phyloP scores from a whole-genome alignment of 2,888 invertebrate genomes.

The Apamea sordens region DNA sequence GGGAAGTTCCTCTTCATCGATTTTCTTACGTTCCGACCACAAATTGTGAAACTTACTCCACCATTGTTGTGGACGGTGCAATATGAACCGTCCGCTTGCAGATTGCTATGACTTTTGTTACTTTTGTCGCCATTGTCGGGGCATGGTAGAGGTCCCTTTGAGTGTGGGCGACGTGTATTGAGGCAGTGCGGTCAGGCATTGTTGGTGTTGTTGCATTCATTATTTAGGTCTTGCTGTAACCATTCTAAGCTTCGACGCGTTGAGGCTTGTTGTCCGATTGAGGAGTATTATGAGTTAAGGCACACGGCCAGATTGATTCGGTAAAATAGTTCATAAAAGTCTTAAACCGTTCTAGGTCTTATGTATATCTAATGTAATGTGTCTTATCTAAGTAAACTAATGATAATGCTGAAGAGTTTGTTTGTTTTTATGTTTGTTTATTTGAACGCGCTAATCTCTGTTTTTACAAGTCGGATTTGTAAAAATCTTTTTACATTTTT shows the following conservation, averaged over 20 bases:
- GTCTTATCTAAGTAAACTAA: no score
- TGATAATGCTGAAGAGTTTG: neutral
- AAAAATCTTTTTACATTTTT: no score
- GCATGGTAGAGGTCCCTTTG: constrained; percentile 64
- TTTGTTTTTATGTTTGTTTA: no score
- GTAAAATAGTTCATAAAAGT: neutral
- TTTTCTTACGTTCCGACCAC: constrained; percentile 80
- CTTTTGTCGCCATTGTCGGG: constrained; percentile 73
- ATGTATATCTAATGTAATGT: neutral
- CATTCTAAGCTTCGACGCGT: neutral
- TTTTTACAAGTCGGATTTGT: no score
- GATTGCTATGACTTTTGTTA: constrained; percentile 82
- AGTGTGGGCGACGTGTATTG: constrained; percentile 32
- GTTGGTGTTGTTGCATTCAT: constrained; percentile 14
- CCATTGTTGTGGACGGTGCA: constrained; percentile 81
- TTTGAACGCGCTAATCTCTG: neutral
- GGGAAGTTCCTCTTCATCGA: constrained; percentile 75
- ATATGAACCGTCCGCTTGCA: constrained; percentile 81
- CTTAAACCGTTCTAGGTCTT: neutral
- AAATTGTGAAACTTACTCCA: constrained; percentile 82
- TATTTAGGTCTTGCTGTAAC: neutral
- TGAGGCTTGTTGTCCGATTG: neutral
- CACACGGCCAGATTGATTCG: neutral
- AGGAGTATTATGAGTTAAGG: neutral
- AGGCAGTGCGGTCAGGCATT: constrained; percentile 16